Evolutionary conservation across 2,888 invertebrate genomes (phyloP).

Genomic region (Dolomedes plantarius): DNA sequence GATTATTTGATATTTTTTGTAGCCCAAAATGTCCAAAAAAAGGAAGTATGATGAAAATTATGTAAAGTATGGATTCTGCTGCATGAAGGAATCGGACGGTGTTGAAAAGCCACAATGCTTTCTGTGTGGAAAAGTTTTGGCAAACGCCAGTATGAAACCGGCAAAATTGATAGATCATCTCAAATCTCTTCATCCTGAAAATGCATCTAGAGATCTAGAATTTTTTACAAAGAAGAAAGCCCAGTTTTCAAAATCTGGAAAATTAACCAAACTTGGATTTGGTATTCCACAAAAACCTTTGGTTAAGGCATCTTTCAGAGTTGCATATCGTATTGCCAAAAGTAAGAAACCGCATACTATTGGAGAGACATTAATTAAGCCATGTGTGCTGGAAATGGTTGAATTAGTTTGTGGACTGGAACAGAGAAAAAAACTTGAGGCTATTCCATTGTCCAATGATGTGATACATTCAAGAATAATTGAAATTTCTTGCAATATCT

Average conservation of each 20-base stretch:
- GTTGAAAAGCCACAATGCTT: constrained; percentile 65
- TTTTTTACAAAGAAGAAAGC: too few species aligned
- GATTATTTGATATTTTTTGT: too few species aligned
- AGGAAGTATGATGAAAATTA: too few species aligned
- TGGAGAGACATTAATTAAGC: constrained; percentile 56
- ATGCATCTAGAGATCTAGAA: too few species aligned
- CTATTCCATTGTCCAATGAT: constrained; percentile 62
- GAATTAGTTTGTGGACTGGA: constrained; percentile 59
- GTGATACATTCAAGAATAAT: constrained; percentile 59
- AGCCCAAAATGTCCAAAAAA: too few species aligned
- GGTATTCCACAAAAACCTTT: too few species aligned
- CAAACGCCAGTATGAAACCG: constrained; percentile 66
- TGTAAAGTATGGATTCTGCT: constrained; percentile 48
- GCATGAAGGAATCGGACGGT: constrained; percentile 56
- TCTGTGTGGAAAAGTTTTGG: constrained; percentile 63
- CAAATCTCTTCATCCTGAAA: too few species aligned
- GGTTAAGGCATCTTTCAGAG: too few species aligned
- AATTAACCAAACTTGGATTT: too few species aligned
- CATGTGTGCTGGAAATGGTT: constrained; percentile 25
- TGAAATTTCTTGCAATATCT: constrained; percentile 58
- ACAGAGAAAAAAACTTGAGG: constrained; percentile 63
- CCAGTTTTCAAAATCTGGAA: too few species aligned
- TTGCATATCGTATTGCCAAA: constrained; percentile 29
- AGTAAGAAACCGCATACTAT: constrained; percentile 61
- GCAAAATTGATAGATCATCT: constrained; percentile 64